Conservation (phyloP, 2,888 invertebrate genomes). For the Xiphydria camelus region DNA sequence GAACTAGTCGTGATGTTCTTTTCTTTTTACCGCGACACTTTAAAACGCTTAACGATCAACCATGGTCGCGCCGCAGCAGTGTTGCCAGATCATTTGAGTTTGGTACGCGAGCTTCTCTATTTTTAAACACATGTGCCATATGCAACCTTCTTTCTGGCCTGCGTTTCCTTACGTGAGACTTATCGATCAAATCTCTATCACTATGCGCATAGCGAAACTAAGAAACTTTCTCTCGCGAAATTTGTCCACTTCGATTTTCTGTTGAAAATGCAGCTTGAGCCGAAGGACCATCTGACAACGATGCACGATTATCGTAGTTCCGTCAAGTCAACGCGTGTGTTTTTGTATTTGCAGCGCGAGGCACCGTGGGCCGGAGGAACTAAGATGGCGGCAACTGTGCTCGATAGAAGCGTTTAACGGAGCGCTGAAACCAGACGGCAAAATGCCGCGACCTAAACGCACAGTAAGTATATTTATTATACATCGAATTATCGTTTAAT, state of each 20-base stretch:
- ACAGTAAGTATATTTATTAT: slow-evolving; percentile 32
- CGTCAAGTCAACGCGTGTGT: slow-evolving; percentile 42
- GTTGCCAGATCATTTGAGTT: slow-evolving; percentile 44
- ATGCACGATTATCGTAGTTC: not conserved
- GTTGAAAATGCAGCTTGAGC: too few relatives aligned
- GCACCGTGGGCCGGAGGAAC: slow-evolving; percentile 44
- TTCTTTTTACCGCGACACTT: slow-evolving; percentile 57
- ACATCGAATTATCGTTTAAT: too few relatives aligned
- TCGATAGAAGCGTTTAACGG: slow-evolving; percentile 28
- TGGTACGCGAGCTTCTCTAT: too few relatives aligned
- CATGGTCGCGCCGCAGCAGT: slow-evolving; percentile 37
- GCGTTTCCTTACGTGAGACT: too few relatives aligned
- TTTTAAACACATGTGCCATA: too few relatives aligned
- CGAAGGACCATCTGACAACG: too few relatives aligned
- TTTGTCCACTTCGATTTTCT: too few relatives aligned
- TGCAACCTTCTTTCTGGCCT: too few relatives aligned
- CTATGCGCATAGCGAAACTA: too few relatives aligned
- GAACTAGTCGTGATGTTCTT: slow-evolving; percentile 42
- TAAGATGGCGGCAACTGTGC: slow-evolving; percentile 51
- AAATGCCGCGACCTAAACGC: slow-evolving; percentile 46
- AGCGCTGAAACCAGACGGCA: slow-evolving; percentile 14
- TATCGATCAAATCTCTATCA: too few relatives aligned
- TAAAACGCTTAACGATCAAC: slow-evolving; percentile 53
- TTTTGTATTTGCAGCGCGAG: slow-evolving; percentile 44
- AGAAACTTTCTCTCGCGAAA: too few relatives aligned